Evolutionary conservation across 2,113 vertebrate species (phyloP), one percentile per base, ranked within the genome.

Genomic region (Eidolon helvum): DNA sequence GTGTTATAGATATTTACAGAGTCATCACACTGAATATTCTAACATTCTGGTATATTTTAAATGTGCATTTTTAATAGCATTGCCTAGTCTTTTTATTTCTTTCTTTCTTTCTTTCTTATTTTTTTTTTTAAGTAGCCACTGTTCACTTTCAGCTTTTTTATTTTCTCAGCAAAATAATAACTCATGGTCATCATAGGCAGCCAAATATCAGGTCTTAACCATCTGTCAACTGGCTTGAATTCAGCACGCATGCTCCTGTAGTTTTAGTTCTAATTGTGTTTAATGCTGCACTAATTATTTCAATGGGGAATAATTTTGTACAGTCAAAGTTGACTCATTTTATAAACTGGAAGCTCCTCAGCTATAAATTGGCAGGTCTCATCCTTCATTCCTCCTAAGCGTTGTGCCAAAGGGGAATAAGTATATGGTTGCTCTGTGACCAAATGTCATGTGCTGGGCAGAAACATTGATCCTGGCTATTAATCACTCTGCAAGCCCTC

Each of bases 341-440:
- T 99, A 99, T 99, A 99, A 98, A 99, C 99, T 99, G 98, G 99
- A 99, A 99, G 98, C 98, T 99, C 99, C 98, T 99, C 98, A 98
- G 99, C 99, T 99, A 99, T 99, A 99, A 99, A 99, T 99, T 99
- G 99, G 99, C 99, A 99, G 99, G 99, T 99, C 98, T 99, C 99
- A 99, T 99, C 99, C 99, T 99, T 99, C 99, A 99, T 99, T 99
- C 99, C 98, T 99, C 99, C 98, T 99, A 98, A 99, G 99, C 98
- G 98, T 99, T 98, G 98, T 99, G 99, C 99, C 99, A 99, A 99
- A 99, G 98, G 99, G 99, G 99, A 98, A 99, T 99, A 99, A 99
- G 99, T 99, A 99, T 99, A 99, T 99, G 99, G 99, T 99, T 99
- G 99, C 99, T 99, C 99, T 99, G 99, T 99, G 99, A 99, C 99